Base-by-base conservation (phyloP, 2,113 vertebrate genomes). In the Rhinoptilus africanus region DNA sequence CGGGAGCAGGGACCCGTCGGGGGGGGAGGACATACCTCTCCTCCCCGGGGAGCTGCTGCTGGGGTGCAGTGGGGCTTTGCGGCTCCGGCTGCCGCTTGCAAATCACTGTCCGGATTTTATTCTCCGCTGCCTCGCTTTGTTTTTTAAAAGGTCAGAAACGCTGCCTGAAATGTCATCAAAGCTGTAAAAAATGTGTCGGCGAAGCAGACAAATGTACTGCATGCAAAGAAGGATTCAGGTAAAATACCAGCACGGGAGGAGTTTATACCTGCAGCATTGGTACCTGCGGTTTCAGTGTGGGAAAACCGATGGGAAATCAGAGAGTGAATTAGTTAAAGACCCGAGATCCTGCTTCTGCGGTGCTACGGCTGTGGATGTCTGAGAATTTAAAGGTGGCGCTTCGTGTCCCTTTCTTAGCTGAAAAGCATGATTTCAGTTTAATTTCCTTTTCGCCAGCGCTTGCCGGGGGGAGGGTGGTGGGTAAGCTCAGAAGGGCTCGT, bases 201-300 rank as follows among this genome's bases (percentile, higher is more conserved):
- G 98, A 98, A 47, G 97, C 99, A 54, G 98, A 99, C 96, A 98
- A 96, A 91, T 99, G 99, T 88, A 99, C 98, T 0, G 95, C 98
- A 47, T 99, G 99, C 97, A 98, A 94, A 76, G 97, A 98, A 48
- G 99, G 99, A 82, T 99, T 98, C 98, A 99, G 99, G 99, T 99
- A 98, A 98, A 62, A 22, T 12, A 59, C 13, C 63, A 35, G 64
- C 67, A 12, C 0, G 0, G 77, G 60, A 64, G 8, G 47, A 26
- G 30, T 60, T 89, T n/a, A n/a, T 45, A 39, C 48, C 71, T 75
- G 67, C 80, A 84, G 85, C 57, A 2, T 23, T 26, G 23, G 43
- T 54, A 68, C 39, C 56, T 53, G 66, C 12, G 18, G 64, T 67
- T 92, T 73, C 73, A 66, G 82, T 51, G 43, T 35, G 50, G 59